phyloP scores from a whole-genome alignment of 2,797 vertebrate species.

The Molossus alvarezi region DNA sequence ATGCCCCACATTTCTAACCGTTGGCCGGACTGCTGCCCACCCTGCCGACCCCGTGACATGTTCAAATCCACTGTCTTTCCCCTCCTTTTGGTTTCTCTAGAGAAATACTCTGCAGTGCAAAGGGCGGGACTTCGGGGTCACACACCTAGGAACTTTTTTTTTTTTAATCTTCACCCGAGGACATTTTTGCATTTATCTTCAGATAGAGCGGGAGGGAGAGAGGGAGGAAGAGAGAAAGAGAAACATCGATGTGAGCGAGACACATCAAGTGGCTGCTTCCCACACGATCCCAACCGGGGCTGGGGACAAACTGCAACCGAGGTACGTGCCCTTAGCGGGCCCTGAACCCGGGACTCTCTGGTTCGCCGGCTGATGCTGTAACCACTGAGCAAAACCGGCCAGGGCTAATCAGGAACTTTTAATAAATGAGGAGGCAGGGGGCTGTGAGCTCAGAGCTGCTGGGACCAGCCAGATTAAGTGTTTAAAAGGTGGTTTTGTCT shows the following conservation, averaged over 20 bases:
- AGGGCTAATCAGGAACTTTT: background rate
- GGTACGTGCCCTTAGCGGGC: no score
- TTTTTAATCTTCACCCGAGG: no score
- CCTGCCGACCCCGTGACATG: background rate
- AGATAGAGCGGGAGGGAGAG: no score
- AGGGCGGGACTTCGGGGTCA: background rate
- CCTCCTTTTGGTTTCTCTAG: constrained; percentile 58
- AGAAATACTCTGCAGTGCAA: background rate
- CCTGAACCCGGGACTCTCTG: no score
- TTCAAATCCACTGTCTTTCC: background rate
- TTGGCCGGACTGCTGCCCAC: background rate
- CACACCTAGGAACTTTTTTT: background rate
- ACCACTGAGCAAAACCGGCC: no score
- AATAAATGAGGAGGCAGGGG: background rate
- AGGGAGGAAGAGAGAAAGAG: no score
- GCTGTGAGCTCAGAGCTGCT: background rate
- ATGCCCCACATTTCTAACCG: background rate
- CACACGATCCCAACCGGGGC: no score
- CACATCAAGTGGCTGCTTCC: no score
- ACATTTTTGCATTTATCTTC: no score
- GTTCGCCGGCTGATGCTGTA: no score
- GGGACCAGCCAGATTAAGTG: background rate
- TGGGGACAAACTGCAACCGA: no score
- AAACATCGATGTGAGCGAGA: no score
- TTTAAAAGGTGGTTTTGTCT: background rate